Evolutionary conservation across 2,888 invertebrate genomes (phyloP).

Genomic region (Teleogryllus oceanicus): DNA sequence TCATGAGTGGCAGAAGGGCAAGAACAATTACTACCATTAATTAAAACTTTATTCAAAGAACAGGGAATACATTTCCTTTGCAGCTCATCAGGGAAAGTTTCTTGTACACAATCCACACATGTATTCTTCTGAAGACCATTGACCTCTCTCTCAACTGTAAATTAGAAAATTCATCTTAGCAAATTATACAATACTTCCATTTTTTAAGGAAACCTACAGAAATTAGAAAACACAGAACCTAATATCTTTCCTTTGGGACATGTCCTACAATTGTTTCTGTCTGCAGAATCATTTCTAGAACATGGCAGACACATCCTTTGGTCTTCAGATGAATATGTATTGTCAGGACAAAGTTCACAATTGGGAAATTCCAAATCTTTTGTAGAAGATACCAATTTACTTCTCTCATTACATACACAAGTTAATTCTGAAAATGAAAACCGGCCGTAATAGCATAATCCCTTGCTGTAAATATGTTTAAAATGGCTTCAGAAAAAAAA

Average conservation of each 20-base stretch:
- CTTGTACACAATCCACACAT: slow-evolving; percentile 49
- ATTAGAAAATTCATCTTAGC: slow-evolving; percentile 25
- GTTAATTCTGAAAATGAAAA: slow-evolving; percentile 45
- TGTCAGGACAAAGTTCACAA: slow-evolving; percentile 44
- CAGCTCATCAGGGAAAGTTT: slow-evolving; percentile 46
- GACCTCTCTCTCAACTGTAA: slow-evolving; percentile 46
- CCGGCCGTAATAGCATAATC: neutral
- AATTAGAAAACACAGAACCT: slow-evolving; percentile 24
- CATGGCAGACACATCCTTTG: slow-evolving; percentile 44
- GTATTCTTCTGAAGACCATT: slow-evolving; percentile 44
- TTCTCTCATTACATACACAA: slow-evolving; percentile 50
- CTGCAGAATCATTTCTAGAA: neutral
- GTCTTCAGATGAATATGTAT: slow-evolving; percentile 45
- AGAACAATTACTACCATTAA: slow-evolving; percentile 43
- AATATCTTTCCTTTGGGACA: slow-evolving; percentile 29
- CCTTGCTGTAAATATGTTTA: neutral
- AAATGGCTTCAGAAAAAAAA: too few species aligned
- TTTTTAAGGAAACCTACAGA: slow-evolving; percentile 1
- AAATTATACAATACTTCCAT: slow-evolving; percentile 31
- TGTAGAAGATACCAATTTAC: slow-evolving; percentile 41
- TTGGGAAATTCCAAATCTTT: slow-evolving; percentile 32
- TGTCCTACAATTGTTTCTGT: slow-evolving; percentile 23
- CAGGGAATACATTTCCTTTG: slow-evolving; percentile 49
- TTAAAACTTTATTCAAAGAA: slow-evolving; percentile 33
- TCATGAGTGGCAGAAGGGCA: slow-evolving; percentile 45